Base-by-base conservation (phyloP, 2,888 invertebrate genomes). In the Oligia latruncula region DNA sequence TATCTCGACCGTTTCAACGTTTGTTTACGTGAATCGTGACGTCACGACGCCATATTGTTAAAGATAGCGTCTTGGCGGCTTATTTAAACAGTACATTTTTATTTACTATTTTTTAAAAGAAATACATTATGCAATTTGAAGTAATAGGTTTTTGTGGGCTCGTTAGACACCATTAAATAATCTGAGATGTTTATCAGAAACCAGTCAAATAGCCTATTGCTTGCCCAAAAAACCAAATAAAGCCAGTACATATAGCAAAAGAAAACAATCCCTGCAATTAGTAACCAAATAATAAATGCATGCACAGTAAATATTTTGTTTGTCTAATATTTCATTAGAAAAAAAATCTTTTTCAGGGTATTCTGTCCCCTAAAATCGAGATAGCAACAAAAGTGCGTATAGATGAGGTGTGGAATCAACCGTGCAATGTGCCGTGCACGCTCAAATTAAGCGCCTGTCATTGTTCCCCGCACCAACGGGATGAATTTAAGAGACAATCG, bases 291-390 rank as follows among this genome's bases (percentile, higher is more conserved):
- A 29, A 29, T 20, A 70, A 70, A 64, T 64, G 23, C 6, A 20
- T 29, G 52, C 64, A 64, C 35, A 71, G 35, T n/a, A 20, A 60
- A 62, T 60, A 60, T 60, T 11, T 60, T 11, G 58, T n/a, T n/a
- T 13, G n/a, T 11, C 4, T 46, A 67, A 76, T 3, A 55, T 55
- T 46, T 55, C 0, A 43, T 71, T 4, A 35, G 0, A 23, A 43
- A 20, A 29, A 20, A 9, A 8, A 13, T 72, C 13, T 64, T 88
- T 91, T 93, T 17, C 89, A 98, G 98, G 98, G 98, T 71, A 98
- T 98, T 67, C 95, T 98, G 70, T 97, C 98, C 3, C 98, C 98
- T 0, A 98, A 98, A 95, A 97, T 98, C 79, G 98, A 98, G 94
- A 95, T 98, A 78, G 97, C 97, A 6, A 98, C 98, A 0, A 98